Base-by-base conservation (phyloP, 1,140 invertebrate species). In the Lepidotrigona ventralis region DNA sequence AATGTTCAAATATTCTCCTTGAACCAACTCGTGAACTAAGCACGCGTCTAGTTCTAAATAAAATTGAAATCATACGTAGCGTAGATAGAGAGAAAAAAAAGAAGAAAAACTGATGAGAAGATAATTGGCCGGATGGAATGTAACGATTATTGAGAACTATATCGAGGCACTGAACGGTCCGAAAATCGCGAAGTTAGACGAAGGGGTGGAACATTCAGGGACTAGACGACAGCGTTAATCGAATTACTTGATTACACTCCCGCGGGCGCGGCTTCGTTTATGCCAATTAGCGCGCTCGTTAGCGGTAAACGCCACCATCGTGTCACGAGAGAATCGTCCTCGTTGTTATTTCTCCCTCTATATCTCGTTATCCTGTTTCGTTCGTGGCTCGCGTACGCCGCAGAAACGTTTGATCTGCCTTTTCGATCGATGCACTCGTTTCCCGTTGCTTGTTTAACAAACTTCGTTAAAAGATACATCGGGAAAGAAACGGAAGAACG, bases 211-310 rank as follows among this genome's bases (percentile, higher is more conserved):
- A 83, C 70, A 73, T 79, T 33, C 56, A 56, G 82, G 58, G 68
- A 79, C 53, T 79, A 83, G 68, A 66, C 82, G 76, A 70, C 81
- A 83, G 76, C 69, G 82, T 79, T 83, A 83, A 83, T 83, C 70
- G 76, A 71, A 83, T 79, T 79, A 79, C 82, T 83, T 79, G 82
- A 83, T 83, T 83, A 83, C 77, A 83, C 77, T 83, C 77, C 69
- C 82, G 77, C 82, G 82, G 82, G 76, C 68, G 83, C 77, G 77
- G 78, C 78, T 90, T 90, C 88, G 88, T 89, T 90, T 83, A 84
- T 86, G 87, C 88, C 90, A 90, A 90, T 90, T 89, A 90, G 85
- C 86, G 79, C 84, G 86, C 88, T 90, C 90, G 90, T 90, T 90
- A 90, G 88, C 85, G 87, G 86, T 90, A 90, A 90, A 88, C 85